phyloP scores from a whole-genome alignment of 37 sponge, comb jelly and placozoan genomes.

The Ianthella basta region DNA sequence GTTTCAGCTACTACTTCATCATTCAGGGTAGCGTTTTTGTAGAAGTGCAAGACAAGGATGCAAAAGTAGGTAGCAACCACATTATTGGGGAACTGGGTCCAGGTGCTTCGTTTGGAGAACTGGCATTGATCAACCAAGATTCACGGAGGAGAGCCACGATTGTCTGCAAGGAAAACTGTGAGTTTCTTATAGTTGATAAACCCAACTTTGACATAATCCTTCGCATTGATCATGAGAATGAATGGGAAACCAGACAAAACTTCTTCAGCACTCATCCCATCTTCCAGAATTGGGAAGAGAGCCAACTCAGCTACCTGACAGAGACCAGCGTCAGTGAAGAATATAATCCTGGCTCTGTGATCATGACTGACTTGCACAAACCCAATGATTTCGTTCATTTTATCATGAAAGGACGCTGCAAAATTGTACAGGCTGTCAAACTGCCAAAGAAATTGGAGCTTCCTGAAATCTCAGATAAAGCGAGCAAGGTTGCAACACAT shows the following conservation, averaged over 20 bases:
- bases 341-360: conserved; percentile 56
- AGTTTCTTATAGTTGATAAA: conserved; percentile 76
- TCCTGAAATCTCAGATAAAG: not conserved
- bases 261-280: conserved; percentile 46
- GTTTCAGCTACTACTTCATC: conserved; percentile 81
- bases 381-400: conserved; percentile 50
- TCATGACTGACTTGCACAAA: conserved; percentile 54
- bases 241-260: conserved; percentile 47
- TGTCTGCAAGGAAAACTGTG: conserved; percentile 69
- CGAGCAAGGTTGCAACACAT: not conserved
- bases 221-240: conserved; percentile 43
- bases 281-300: conserved; percentile 38
- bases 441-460: not conserved
- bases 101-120: conserved; percentile 85
- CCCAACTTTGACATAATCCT: conserved; percentile 71
- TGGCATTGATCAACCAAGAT: conserved; percentile 65
- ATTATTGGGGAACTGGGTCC: conserved; percentile 74
- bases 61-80: conserved; percentile 21
- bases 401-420: conserved; percentile 59
- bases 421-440: conserved; percentile 59
- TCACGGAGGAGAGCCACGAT: conserved; percentile 66
- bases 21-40: conserved; percentile 72
- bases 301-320: conserved; percentile 31
- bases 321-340: conserved; percentile 57
- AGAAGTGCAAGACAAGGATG: conserved; percentile 62